Conservation (phyloP, 37 sponge, comb jelly and placozoan species). For the Bolinopsis microptera region DNA sequence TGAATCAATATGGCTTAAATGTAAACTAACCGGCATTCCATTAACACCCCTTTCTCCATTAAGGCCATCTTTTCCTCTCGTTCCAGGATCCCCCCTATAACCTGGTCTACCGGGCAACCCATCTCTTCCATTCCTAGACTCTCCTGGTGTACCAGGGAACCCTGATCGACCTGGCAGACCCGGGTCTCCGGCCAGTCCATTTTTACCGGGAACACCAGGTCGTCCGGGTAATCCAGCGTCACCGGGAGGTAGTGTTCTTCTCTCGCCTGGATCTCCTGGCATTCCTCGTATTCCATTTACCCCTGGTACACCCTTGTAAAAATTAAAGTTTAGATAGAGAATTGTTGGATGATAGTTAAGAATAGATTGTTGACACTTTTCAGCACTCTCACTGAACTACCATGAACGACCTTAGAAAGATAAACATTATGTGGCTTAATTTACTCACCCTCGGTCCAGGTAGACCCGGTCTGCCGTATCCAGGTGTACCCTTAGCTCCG, state of each 20-base stretch:
- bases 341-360: background rate
- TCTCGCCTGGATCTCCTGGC: constrained; percentile 26
- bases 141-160: background rate
- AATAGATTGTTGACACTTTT: no score
- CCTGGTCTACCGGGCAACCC: constrained; percentile 17
- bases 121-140: background rate
- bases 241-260: background rate
- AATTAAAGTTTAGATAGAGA: background rate
- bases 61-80: background rate
- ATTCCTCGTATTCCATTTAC: background rate
- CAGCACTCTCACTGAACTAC: no score
- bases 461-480: background rate
- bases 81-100: background rate
- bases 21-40: background rate
- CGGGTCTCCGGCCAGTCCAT: background rate
- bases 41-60: background rate
- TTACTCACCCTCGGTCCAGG: background rate
- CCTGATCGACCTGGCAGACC: constrained; percentile 7
- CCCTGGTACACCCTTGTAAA: background rate
- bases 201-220: background rate
- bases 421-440: no score
- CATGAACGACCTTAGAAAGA: no score
- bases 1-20: no score
- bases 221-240: background rate
- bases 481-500: constrained; percentile 6